Percentiles rank a stretch among this genome's conserved stretches.
Conservation (phyloP, 2,113 vertebrate genomes). For the Hepsetus odoe region DNA sequence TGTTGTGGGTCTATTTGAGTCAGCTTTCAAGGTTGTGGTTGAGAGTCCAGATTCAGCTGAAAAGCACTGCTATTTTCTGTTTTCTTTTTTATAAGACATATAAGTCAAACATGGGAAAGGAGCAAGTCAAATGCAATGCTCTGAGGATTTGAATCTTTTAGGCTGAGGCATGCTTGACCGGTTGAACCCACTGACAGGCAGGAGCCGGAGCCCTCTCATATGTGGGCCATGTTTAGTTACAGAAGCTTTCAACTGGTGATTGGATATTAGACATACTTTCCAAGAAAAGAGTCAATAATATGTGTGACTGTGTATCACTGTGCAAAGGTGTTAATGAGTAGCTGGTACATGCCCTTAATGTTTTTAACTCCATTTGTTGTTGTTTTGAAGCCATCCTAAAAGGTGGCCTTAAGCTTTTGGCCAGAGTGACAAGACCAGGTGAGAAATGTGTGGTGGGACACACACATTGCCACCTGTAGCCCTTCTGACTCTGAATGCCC, state of each 20-base stretch:
- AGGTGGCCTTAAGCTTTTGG: slow-evolving; percentile 10
- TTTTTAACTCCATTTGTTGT: slow-evolving; percentile 80
- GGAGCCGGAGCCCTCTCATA: slow-evolving; percentile 55
- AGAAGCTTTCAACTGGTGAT: slow-evolving; percentile 64
- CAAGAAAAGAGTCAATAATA: slow-evolving; percentile 48
- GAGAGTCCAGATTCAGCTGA: slow-evolving; percentile 72
- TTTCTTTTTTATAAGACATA: slow-evolving; percentile 58
- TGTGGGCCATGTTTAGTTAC: slow-evolving; percentile 56
- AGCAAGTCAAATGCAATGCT: slow-evolving; percentile 25
- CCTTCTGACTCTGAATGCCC: slow-evolving; percentile 40
- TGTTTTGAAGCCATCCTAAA: slow-evolving; percentile 55
- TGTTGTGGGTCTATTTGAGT: slow-evolving; percentile 69
- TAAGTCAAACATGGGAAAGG: neutral
- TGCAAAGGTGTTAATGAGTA: slow-evolving; percentile 80
- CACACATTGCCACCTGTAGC: slow-evolving; percentile 72
- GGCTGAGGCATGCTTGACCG: slow-evolving; percentile 63
- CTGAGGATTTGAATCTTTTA: slow-evolving; percentile 44
- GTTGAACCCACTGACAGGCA: slow-evolving; percentile 64
- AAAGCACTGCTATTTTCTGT: slow-evolving; percentile 74
- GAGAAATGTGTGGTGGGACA: slow-evolving; percentile 54
- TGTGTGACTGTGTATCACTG: slow-evolving; percentile 60
- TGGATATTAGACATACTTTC: slow-evolving; percentile 71
- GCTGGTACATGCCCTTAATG: slow-evolving; percentile 79
- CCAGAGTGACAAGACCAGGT: slow-evolving; percentile 75
- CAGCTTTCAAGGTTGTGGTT: slow-evolving; percentile 78